Conservation (phyloP, 2,888 invertebrate genomes). For the Stenolophus ochropezus region DNA sequence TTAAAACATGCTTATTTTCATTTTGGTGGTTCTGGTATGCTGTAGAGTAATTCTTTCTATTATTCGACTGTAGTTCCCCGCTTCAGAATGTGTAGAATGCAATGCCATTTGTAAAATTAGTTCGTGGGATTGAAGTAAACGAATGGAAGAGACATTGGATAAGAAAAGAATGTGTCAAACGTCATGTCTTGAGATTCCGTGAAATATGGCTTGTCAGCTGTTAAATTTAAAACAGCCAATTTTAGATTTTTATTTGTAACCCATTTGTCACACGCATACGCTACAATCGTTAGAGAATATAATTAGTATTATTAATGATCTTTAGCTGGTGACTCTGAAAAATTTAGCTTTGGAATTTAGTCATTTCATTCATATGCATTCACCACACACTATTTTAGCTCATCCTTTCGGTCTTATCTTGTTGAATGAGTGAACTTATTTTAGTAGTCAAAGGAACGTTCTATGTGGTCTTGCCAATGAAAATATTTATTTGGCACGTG, state of each 20-base stretch:
- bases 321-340: slow-evolving; percentile 10
- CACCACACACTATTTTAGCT: neutral
- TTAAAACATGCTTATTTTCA: too few species aligned
- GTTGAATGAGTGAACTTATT: neutral
- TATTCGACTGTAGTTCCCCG: neutral
- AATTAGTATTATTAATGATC: slow-evolving; percentile 44
- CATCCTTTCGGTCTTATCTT: neutral
- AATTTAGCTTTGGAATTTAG: slow-evolving; percentile 20
- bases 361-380: slow-evolving; percentile 15
- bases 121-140: neutral
- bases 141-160: slow-evolving; percentile 1
- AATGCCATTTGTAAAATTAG: neutral
- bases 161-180: slow-evolving; percentile 23
- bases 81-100: neutral
- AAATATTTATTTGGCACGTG: slow-evolving; percentile 13
- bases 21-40: neutral
- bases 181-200: neutral
- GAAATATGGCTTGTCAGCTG: slow-evolving; percentile 41
- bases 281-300: slow-evolving; percentile 31
- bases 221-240: slow-evolving; percentile 41
- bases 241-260: slow-evolving; percentile 45
- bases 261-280: slow-evolving; percentile 31
- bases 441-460: neutral
- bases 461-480: neutral
- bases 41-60: neutral